Percentiles rank a stretch among this genome's conserved stretches.
phyloP scores from a whole-genome alignment of 2,888 invertebrate species.

The Apotomis capreana region DNA sequence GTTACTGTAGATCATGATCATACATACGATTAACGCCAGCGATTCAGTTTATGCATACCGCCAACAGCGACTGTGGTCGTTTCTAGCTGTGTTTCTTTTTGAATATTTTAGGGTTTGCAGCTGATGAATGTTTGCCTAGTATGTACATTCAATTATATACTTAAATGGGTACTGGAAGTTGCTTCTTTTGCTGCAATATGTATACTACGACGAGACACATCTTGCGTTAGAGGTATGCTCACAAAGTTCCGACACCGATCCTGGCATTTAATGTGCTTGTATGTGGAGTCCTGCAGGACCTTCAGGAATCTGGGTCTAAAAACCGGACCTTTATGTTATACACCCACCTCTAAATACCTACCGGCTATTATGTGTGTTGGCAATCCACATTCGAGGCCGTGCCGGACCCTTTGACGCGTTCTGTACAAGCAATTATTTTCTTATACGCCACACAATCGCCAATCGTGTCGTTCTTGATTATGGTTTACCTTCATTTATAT shows the following conservation, averaged over 20 bases:
- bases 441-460: constrained; percentile 48
- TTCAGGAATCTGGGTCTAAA: constrained; percentile 50
- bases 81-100: background rate
- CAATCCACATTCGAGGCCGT: constrained; percentile 56
- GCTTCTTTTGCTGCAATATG: background rate
- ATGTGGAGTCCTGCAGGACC: constrained; percentile 46
- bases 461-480: constrained; percentile 50
- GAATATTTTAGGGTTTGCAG: background rate
- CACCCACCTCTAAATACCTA: constrained; percentile 53
- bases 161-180: background rate
- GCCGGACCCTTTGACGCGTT: constrained; percentile 58
- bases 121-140: background rate
- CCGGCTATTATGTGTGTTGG: constrained; percentile 59
- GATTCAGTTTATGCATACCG: constrained; percentile 11
- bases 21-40: constrained; percentile 12
- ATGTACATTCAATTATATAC: too few relatives aligned
- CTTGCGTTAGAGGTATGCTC: constrained; percentile 20
- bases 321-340: constrained; percentile 46
- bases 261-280: constrained; percentile 45
- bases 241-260: constrained; percentile 24
- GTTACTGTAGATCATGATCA: constrained; percentile 14
- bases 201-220: background rate
- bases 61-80: too few relatives aligned
- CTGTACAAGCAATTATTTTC: constrained; percentile 63
- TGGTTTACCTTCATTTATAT: constrained; percentile 46